Base-by-base conservation (phyloP, 2,113 vertebrate species). In the Serinus canaria region DNA sequence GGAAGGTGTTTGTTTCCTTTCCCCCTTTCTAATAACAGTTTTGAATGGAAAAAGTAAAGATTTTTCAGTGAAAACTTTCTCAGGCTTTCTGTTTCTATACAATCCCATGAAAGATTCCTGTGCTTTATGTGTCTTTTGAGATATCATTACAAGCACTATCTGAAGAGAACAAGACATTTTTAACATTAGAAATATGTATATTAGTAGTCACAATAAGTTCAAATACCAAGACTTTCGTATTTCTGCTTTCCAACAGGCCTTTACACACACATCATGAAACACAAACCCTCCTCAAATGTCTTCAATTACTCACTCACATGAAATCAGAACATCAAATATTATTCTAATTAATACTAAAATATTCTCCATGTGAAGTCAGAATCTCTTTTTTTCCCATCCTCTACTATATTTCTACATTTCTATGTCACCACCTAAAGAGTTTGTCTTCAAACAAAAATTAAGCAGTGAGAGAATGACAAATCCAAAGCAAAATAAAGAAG, bases 21-120 rank as follows among this genome's bases (percentile, higher is more conserved):
- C 63, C 22, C 52, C 37, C 70, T 79, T 24, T 80, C 87, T 94
- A 89, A 22, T 68, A 96, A 96, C 27, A 92, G 92, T 82, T 94
- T 80, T n/a, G 82, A 97, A 95, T 82, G 59, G 86, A 95, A 91
- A 87, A 49, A 63, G 2, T 62, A 66, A 15, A 37, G 28, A 19
- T 58, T 50, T 79, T 69, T 44, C 44, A 63, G 50, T 84, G 64
- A 94, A 94, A 97, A 83, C 50, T 89, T 91, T 78, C 33, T 63
- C 41, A 70, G 35, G 28, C 41, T 89, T 84, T 78, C 59, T 70
- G 33, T 59, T 96, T 92, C 74, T 44, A 77, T 49, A 58, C 28
- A 66, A 28, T 64, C 56, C 59, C 15, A 2, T 37, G 14, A 94
- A 74, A 35, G 2, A 56, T 84, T 87, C 63, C 80, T 64, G 37